Evolutionary conservation across 2,888 invertebrate genomes (phyloP).

Genomic region (Sepiola atlantica): DNA sequence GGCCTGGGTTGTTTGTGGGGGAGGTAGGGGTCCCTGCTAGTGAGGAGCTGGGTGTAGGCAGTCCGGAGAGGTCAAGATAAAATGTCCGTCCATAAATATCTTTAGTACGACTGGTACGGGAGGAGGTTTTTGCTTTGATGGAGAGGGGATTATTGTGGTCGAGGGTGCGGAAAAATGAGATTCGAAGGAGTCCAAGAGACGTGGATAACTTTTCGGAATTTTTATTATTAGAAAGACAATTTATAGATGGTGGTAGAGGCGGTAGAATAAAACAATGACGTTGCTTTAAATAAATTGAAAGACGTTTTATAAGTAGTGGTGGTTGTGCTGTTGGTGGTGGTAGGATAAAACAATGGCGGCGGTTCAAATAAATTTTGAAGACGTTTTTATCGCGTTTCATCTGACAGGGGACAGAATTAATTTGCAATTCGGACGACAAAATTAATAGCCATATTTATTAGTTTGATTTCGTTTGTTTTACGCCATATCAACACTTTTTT

Average conservation of each 20-base stretch:
- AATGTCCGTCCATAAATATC: conserved; percentile 8
- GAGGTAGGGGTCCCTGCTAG: no score
- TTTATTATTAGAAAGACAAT: background rate
- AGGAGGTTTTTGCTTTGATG: no score
- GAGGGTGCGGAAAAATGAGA: background rate
- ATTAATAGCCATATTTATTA: background rate
- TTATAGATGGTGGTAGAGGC: no score
- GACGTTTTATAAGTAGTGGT: background rate
- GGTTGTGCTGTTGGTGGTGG: no score
- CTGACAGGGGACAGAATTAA: background rate
- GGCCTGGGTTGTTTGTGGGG: background rate
- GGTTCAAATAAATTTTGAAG: no score
- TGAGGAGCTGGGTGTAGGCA: background rate
- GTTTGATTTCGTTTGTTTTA: no score
- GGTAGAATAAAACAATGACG: background rate
- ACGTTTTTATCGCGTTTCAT: conserved; percentile 2
- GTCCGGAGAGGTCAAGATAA: conserved; percentile 11
- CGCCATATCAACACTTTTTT: no score
- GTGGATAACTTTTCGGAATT: background rate
- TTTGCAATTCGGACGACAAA: background rate
- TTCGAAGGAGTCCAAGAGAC: background rate
- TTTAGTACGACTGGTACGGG: background rate
- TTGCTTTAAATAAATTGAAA: background rate
- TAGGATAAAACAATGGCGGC: no score
- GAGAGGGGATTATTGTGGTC: background rate